Evolutionary conservation across 1,140 invertebrate genomes (phyloP).

Genomic region (Plectus sambesii): DNA sequence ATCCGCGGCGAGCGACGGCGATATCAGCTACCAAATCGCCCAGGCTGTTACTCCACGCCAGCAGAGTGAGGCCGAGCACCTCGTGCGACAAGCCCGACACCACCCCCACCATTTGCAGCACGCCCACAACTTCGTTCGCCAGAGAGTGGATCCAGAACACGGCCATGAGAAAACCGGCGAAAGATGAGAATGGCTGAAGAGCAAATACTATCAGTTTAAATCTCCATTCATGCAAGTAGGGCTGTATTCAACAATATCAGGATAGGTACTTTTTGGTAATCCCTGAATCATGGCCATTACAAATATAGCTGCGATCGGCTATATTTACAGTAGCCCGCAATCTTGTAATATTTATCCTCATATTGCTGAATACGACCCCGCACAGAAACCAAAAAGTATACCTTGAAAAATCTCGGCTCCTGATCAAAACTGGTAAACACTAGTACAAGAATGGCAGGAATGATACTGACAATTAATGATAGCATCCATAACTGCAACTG

Average conservation of each 20-base stretch:
- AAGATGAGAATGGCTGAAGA: slow-evolving; percentile 46
- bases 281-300: too few relatives aligned
- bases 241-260: too few relatives aligned
- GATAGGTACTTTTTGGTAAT: too few relatives aligned
- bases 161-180: slow-evolving; percentile 56
- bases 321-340: too few relatives aligned
- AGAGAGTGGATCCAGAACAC: slow-evolving; percentile 59
- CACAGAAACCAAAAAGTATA: slow-evolving; percentile 11
- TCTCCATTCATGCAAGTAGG: too few relatives aligned
- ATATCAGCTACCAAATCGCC: slow-evolving; percentile 60
- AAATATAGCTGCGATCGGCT: too few relatives aligned
- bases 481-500: slow-evolving; percentile 7
- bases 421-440: slow-evolving; percentile 24
- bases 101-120: slow-evolving; percentile 50
- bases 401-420: slow-evolving; percentile 34
- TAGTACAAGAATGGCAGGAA: slow-evolving; percentile 20
- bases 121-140: slow-evolving; percentile 58
- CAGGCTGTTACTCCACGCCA: slow-evolving; percentile 63
- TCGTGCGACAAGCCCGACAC: slow-evolving; percentile 42
- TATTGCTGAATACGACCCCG: background rate
- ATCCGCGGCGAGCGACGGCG: slow-evolving; percentile 56
- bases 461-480: slow-evolving; percentile 22
- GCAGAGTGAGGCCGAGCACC: slow-evolving; percentile 57
- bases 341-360: too few relatives aligned
- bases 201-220: too few relatives aligned